Percentiles rank a stretch among this genome's conserved stretches.
phyloP scores from a whole-genome alignment of 1,140 invertebrate species.

The Ridgeia piscesae region DNA sequence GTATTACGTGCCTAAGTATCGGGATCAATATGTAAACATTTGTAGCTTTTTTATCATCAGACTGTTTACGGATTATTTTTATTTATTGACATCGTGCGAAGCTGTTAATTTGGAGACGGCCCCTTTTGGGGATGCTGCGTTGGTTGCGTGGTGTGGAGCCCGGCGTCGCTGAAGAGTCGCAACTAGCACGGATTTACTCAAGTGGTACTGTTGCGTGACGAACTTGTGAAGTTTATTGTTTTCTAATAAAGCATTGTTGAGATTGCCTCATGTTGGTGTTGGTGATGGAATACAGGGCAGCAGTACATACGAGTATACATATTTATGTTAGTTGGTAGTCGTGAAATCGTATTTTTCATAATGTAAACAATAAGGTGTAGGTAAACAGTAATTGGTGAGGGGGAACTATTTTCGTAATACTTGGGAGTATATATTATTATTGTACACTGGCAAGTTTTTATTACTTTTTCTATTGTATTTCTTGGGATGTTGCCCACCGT shows the following conservation, averaged over 20 bases:
- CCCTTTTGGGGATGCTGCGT: not conserved
- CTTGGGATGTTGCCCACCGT: not conserved
- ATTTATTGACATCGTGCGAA: constrained; percentile 5
- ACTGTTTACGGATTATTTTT: constrained; percentile 6
- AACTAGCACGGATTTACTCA: not conserved
- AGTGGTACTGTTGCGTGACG: not conserved
- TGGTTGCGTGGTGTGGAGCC: no score
- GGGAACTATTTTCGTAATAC: constrained; percentile 1
- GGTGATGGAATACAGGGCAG: not conserved
- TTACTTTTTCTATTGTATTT: constrained; percentile 7
- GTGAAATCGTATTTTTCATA: not conserved
- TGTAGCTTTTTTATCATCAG: constrained; percentile 17
- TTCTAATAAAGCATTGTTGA: constrained; percentile 6
- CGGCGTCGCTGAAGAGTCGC: not conserved
- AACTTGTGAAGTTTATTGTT: not conserved
- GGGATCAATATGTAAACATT: constrained; percentile 17
- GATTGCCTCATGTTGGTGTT: not conserved
- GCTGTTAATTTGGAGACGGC: not conserved
- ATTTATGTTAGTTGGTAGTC: not conserved
- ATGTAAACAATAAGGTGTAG: constrained; percentile 1
- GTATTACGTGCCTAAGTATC: constrained; percentile 16
- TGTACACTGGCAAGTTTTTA: not conserved
- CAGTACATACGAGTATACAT: not conserved
- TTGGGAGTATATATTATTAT: not conserved
- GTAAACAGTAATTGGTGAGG: not conserved